phyloP scores from a whole-genome alignment of 2,113 vertebrate species.

The Stomatorhinus ivindoensis region DNA sequence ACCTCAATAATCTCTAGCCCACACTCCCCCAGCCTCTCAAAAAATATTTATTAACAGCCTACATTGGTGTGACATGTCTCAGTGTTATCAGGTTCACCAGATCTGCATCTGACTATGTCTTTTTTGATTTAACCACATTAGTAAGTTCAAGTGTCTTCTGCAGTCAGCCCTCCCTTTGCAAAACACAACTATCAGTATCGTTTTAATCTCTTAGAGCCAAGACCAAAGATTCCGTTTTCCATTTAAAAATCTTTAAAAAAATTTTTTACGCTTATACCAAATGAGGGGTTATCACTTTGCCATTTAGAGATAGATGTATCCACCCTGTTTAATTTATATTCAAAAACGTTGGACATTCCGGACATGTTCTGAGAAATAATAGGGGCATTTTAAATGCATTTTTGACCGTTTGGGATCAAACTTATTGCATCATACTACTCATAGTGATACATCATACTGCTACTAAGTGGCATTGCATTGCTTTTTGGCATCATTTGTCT shows the following conservation, averaged over 20 bases:
- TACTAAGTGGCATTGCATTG: neutral
- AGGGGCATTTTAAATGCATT: neutral
- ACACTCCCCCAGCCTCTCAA: neutral
- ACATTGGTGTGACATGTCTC: neutral
- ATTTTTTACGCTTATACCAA: neutral
- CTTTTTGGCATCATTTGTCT: neutral
- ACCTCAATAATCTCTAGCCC: neutral
- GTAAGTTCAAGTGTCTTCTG: neutral
- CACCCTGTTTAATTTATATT: neutral
- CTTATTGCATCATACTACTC: neutral
- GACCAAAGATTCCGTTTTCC: too few species aligned
- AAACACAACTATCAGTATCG: neutral
- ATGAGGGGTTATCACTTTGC: neutral
- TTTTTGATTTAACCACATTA: neutral
- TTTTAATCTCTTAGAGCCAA: neutral
- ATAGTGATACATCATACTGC: neutral
- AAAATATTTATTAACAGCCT: neutral
- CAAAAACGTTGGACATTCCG: neutral
- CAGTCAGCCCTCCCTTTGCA: neutral
- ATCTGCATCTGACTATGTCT: neutral
- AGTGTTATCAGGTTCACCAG: neutral
- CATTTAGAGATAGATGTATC: neutral
- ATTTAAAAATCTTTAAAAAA: neutral
- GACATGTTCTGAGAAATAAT: neutral
- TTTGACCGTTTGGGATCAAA: neutral